A percentile compares a stretch with the other conserved stretches of the same genome.
Evolutionary conservation across 1,140 invertebrate species (phyloP).

Genomic region (Caerostris darwini): DNA sequence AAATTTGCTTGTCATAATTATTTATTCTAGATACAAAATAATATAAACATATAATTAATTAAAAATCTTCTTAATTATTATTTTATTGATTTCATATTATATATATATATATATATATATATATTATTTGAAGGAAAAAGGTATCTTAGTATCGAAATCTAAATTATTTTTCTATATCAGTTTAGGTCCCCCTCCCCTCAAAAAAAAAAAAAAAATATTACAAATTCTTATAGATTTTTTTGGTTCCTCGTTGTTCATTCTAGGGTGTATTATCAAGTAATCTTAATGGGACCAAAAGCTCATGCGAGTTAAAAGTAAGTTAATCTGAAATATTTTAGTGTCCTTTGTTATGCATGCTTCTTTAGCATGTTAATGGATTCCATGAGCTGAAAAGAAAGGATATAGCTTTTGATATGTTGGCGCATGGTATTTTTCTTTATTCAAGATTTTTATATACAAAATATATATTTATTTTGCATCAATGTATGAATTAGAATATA

Average conservation of each 20-base stretch:
- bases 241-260: constrained; percentile 67
- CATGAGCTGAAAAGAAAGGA: background rate
- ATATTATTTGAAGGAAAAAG: no score
- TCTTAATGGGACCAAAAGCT: constrained; percentile 75
- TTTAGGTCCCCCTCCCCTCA: no score
- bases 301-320: constrained; percentile 76
- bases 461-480: no score
- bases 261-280: constrained; percentile 72
- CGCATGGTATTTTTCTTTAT: constrained; percentile 7
- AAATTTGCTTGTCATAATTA: no score
- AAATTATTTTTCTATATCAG: no score
- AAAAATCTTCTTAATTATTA: no score
- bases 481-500: no score
- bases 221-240: constrained; percentile 57
- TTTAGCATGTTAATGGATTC: constrained; percentile 39
- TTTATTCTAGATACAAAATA: no score
- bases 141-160: no score
- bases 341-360: constrained; percentile 57
- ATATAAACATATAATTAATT: no score
- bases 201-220: background rate
- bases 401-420: background rate
- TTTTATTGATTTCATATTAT: no score
- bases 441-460: background rate
- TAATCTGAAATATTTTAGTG: constrained; percentile 42
- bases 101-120: no score